phyloP scores from a whole-genome alignment of 1,140 invertebrate species.

The Papilio polyxenes region DNA sequence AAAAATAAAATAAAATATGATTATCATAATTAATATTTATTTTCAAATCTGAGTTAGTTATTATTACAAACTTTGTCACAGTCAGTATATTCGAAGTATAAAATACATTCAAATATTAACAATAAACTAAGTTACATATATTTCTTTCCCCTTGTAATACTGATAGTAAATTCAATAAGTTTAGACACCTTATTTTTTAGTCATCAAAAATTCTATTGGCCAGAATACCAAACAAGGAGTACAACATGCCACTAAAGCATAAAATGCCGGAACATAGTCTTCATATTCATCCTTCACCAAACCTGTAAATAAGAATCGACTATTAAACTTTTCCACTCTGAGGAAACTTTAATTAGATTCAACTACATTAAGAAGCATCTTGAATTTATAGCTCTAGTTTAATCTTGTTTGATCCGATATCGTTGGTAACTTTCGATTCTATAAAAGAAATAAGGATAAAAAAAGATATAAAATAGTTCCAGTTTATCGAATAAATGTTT shows the following conservation, averaged over 20 bases:
- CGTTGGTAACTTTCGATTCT: neutral
- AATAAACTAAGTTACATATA: neutral
- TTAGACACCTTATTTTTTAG: conserved; percentile 34
- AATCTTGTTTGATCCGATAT: conserved; percentile 6
- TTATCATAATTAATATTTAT: neutral
- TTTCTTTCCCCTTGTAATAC: neutral
- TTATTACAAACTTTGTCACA: neutral
- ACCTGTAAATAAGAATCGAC: conserved; percentile 53
- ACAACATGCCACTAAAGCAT: conserved; percentile 63
- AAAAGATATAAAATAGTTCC: neutral
- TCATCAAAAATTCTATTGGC: conserved; percentile 63
- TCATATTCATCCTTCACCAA: conserved; percentile 62
- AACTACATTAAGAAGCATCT: neutral
- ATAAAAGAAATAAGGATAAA: neutral
- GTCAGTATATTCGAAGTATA: neutral
- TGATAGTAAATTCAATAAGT: neutral
- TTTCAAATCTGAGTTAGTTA: neutral
- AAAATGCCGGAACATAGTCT: conserved; percentile 71
- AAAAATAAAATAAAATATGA: neutral
- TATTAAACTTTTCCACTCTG: neutral
- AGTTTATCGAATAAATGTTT: neutral
- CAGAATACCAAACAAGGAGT: conserved; percentile 67
- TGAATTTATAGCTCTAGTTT: conserved; percentile 3
- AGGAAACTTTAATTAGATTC: conserved; percentile 9
- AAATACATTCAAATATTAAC: neutral